phyloP scores from a whole-genome alignment of 2,888 invertebrate species.

The Pomacea canaliculata region DNA sequence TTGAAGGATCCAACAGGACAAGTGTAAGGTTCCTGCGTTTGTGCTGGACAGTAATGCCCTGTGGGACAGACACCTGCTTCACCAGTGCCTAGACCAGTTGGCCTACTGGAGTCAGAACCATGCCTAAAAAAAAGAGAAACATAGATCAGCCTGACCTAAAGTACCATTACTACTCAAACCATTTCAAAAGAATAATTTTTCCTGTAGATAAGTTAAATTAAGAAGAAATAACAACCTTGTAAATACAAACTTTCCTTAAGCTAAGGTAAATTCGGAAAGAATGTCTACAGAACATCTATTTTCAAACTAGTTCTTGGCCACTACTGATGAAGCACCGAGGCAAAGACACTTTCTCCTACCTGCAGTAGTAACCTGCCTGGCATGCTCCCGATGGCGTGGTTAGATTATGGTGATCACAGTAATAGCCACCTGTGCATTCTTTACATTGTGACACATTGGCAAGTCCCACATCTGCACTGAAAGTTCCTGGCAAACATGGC shows the following conservation, averaged over 20 bases:
- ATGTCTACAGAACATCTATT: no score
- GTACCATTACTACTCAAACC: no score
- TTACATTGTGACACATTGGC: slow-evolving; percentile 57
- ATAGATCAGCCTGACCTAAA: no score
- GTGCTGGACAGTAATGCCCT: slow-evolving; percentile 60
- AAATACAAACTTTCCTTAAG: no score
- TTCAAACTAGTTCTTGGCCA: no score
- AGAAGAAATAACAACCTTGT: no score
- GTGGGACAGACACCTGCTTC: slow-evolving; percentile 61
- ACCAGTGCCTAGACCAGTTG: slow-evolving; percentile 48
- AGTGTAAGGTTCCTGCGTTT: slow-evolving; percentile 54
- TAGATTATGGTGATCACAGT: slow-evolving; percentile 56
- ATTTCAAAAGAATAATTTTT: no score
- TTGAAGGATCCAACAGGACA: slow-evolving; percentile 66
- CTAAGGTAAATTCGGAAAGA: no score
- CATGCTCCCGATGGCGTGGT: slow-evolving; percentile 60
- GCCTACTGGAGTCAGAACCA: slow-evolving; percentile 55
- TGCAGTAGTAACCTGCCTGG: slow-evolving; percentile 63
- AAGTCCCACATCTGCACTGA: slow-evolving; percentile 49
- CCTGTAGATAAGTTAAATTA: no score
- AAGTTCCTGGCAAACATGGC: slow-evolving; percentile 64
- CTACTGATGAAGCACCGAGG: no score
- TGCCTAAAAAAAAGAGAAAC: slow-evolving; percentile 42
- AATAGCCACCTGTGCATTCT: slow-evolving; percentile 61
- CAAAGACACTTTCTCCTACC: not conserved